phyloP scores from a whole-genome alignment of 2,113 vertebrate species.

The Tiliqua scincoides region DNA sequence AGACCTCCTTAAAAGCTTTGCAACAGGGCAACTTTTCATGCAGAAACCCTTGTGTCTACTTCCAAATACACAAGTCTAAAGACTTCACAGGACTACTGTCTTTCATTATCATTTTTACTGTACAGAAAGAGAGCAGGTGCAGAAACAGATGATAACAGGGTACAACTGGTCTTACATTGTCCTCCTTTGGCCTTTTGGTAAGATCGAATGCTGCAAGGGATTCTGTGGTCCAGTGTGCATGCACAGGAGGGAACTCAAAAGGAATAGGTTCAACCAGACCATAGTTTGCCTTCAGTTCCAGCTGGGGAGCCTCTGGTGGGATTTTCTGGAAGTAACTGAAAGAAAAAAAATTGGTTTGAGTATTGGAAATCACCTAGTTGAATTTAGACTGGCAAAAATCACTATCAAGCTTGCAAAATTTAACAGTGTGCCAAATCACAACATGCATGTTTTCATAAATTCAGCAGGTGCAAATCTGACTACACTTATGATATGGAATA shows the following conservation, averaged over 20 bases:
- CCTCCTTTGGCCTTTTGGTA: constrained; percentile 92
- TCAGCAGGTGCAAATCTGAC: background rate
- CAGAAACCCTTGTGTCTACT: background rate
- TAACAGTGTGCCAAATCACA: background rate
- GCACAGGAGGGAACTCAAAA: constrained; percentile 88
- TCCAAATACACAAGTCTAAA: background rate
- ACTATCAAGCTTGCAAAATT: background rate
- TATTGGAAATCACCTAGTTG: background rate
- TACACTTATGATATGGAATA: too few species aligned
- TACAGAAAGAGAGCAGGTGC: background rate
- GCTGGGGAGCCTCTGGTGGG: constrained; percentile 88
- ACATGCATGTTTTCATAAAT: background rate
- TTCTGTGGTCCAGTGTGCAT: constrained; percentile 86
- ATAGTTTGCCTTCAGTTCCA: constrained; percentile 96
- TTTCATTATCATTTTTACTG: background rate
- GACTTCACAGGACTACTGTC: background rate
- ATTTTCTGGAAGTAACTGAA: constrained; percentile 97
- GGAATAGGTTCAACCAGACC: constrained; percentile 90
- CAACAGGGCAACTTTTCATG: background rate
- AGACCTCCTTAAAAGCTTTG: background rate
- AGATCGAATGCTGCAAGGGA: constrained; percentile 93
- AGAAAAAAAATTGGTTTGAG: constrained; percentile 34
- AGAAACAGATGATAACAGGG: background rate
- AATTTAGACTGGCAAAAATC: background rate
- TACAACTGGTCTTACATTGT: constrained; percentile 79